A percentile compares a stretch with the other conserved stretches of the same genome.
phyloP scores from a whole-genome alignment of 2,113 vertebrate genomes.

The Poecilia latipinna region DNA sequence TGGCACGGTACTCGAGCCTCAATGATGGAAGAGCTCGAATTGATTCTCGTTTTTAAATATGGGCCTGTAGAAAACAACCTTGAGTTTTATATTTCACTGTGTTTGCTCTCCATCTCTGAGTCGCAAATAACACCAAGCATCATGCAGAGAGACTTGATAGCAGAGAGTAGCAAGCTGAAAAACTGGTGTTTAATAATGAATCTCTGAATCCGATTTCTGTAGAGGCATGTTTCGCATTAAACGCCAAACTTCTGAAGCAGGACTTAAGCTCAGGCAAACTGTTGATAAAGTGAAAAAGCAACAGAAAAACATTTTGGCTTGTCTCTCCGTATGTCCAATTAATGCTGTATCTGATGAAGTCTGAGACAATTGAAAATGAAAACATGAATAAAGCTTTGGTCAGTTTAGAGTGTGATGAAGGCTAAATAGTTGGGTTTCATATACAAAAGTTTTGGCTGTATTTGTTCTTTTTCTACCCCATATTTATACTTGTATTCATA shows the following conservation, averaged over 20 bases:
- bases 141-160: not conserved
- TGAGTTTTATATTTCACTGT: not conserved
- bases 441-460: no score
- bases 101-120: conserved; percentile 16
- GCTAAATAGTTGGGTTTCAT: not conserved
- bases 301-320: not conserved
- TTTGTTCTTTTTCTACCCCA: no score
- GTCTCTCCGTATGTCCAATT: no score
- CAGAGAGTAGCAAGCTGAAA: conserved; percentile 11
- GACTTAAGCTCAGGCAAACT: not conserved
- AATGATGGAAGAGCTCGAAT: not conserved
- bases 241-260: not conserved
- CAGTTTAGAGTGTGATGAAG: not conserved
- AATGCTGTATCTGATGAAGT: not conserved
- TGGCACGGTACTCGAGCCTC: not conserved
- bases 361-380: not conserved
- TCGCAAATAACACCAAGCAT: conserved; percentile 17
- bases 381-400: not conserved
- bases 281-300: not conserved
- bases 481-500: not conserved
- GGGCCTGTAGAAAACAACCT: not conserved
- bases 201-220: conserved; percentile 18
- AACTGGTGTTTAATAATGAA: not conserved
- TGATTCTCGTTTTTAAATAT: not conserved
- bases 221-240: not conserved